Percentiles rank a stretch among this genome's conserved stretches.
These are phyloP conservation scores for Notocelia uddmanniana DNA, from an alignment of 2,888 invertebrate genomes.

Conservation along the genomic window DNA sequence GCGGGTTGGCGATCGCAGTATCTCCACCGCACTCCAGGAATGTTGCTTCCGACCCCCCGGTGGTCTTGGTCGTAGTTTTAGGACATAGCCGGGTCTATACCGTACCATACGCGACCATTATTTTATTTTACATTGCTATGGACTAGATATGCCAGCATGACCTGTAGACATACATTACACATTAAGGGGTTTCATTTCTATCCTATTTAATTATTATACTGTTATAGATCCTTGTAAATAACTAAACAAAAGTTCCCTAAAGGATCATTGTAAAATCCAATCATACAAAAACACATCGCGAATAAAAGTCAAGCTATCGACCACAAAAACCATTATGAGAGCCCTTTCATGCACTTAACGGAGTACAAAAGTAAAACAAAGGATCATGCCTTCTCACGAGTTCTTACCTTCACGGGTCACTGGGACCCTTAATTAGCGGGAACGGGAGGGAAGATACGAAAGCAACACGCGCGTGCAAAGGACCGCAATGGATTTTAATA, in stretches of 20 bases:
- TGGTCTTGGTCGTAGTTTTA: no score
- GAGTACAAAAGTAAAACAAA: constrained; percentile 74
- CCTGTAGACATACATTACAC: background rate
- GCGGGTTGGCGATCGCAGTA: no score
- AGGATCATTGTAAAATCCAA: constrained; percentile 44
- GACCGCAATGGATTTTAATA: constrained; percentile 69
- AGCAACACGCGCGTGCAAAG: constrained; percentile 53
- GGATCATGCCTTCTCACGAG: constrained; percentile 76
- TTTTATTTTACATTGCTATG: background rate
- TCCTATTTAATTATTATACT: background rate
- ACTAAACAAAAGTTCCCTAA: background rate
- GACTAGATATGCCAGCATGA: background rate
- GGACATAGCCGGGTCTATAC: no score
- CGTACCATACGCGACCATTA: no score
- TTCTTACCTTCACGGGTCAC: constrained; percentile 75
- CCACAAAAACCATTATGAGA: constrained; percentile 59
- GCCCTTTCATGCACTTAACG: constrained; percentile 63
- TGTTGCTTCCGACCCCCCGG: no score
- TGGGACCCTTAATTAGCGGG: constrained; percentile 76
- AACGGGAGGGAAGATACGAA: constrained; percentile 59
- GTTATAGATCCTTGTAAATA: constrained; percentile 23
- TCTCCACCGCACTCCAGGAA: no score
- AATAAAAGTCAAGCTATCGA: constrained; percentile 63
- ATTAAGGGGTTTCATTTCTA: background rate
- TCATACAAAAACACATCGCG: constrained; percentile 45